Conservation (phyloP, 2,113 vertebrate genomes). For the Ptychochromis oligacanthus region DNA sequence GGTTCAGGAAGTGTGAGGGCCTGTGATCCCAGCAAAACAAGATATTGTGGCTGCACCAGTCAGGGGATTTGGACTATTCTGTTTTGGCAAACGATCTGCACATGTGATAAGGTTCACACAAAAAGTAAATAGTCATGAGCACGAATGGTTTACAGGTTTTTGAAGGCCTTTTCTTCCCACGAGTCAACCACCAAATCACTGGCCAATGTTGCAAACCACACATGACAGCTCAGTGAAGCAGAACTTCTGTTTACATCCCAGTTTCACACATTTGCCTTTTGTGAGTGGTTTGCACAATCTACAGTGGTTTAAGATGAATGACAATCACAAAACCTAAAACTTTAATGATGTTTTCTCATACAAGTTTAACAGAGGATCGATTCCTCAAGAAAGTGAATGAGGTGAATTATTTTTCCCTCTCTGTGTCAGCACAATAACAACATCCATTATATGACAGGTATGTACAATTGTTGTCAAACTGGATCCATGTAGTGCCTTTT, state of each 20-base stretch:
- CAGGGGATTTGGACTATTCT: conserved; percentile 34
- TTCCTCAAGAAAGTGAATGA: neutral
- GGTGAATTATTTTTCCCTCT: neutral
- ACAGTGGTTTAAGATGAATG: too few relatives aligned
- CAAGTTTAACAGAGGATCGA: neutral
- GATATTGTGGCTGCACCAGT: conserved; percentile 57
- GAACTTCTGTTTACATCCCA: too few relatives aligned
- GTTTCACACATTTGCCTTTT: too few relatives aligned
- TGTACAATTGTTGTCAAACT: neutral
- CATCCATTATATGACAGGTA: neutral
- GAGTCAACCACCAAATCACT: neutral
- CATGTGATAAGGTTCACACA: neutral
- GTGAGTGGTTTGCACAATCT: too few relatives aligned
- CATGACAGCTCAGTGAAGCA: neutral
- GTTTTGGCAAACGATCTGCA: conserved; percentile 29
- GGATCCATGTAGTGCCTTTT: neutral
- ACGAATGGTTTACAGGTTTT: neutral
- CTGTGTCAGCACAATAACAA: neutral
- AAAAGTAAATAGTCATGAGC: neutral
- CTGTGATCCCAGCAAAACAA: conserved; percentile 32
- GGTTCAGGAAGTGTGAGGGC: conserved; percentile 35
- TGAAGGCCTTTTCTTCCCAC: neutral
- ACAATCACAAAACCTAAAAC: neutral
- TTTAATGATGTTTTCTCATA: neutral
- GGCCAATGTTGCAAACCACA: neutral